Base-by-base conservation (phyloP, 2,888 invertebrate species). In the Hanleya hanleyi region DNA sequence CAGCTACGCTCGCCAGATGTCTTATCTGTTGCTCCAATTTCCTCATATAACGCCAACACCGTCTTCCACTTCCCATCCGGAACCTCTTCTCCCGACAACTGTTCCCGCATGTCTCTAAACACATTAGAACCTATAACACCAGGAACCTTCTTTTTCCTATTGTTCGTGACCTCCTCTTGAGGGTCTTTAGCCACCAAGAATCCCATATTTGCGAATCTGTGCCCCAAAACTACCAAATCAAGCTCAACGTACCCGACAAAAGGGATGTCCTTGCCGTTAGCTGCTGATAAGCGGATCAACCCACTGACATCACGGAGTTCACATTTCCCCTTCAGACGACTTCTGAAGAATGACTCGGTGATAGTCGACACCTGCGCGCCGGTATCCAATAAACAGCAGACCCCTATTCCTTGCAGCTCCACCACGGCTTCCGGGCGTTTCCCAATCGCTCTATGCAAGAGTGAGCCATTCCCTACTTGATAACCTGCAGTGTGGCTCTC, bases 401-500 rank as follows among this genome's bases (percentile, higher is more conserved):
- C n/a, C n/a, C n/a, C n/a, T n/a, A n/a, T n/a, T n/a, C n/a, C n/a
- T n/a, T n/a, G n/a, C n/a, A n/a, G n/a, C n/a, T n/a, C n/a, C n/a
- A n/a, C n/a, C n/a, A n/a, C n/a, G n/a, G n/a, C n/a, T n/a, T n/a
- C n/a, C n/a, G n/a, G n/a, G n/a, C n/a, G n/a, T n/a, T n/a, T n/a
- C n/a, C n/a, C n/a, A n/a, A n/a, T n/a, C n/a, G n/a, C n/a, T n/a
- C n/a, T n/a, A n/a, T n/a, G n/a, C n/a, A n/a, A n/a, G n/a, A 41
- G 18, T 41, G 47, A 41, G 47, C 47, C 47, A 18, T 41, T 18
- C 12, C 47, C 47, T 9, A 15, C 47, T 41, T 9, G 18, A 4
- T 1, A n/a, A 70, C 64, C 70, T 64, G 64, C 32, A 26, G 70
- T 70, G 49, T 47, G 70, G 62, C 69, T 70, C 70, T 70, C 70